Evolutionary conservation across 2,797 vertebrate genomes (phyloP).

Genomic region (Margarornis squamiger): DNA sequence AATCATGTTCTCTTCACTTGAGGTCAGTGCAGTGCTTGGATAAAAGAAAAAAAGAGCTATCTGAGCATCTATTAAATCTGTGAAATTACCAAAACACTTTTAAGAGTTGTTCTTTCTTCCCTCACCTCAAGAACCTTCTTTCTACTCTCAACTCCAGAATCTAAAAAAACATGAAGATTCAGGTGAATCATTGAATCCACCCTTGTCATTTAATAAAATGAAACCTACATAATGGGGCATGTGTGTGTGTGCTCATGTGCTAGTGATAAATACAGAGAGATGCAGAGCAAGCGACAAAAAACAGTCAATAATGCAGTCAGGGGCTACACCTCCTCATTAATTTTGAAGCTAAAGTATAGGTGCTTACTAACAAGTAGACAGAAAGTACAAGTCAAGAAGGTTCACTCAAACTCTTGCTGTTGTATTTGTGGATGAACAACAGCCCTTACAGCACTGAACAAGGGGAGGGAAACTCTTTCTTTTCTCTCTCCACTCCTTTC

Average conservation of each 20-base stretch:
- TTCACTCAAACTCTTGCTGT: fast-evolving
- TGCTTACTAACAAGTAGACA: background rate
- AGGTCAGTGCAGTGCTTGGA: background rate
- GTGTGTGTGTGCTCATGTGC: fast-evolving
- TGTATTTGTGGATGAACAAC: background rate
- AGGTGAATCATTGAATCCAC: background rate
- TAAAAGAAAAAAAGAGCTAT: background rate
- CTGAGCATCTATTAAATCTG: background rate
- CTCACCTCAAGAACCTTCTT: background rate
- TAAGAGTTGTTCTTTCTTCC: background rate
- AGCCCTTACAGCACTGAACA: background rate
- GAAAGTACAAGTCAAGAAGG: background rate
- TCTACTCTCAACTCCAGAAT: background rate
- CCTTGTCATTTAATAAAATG: background rate
- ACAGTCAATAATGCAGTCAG: background rate
- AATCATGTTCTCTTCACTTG: background rate
- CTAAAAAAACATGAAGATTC: background rate
- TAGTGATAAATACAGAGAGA: background rate
- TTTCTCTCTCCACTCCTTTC: background rate
- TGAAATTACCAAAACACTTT: background rate
- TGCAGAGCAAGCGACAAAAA: background rate
- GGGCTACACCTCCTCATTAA: background rate
- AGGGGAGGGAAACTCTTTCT: background rate
- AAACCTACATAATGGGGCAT: background rate
- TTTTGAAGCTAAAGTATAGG: background rate